Evolutionary conservation across 2,113 vertebrate genomes (phyloP).

Genomic region (Neotoma lepida): DNA sequence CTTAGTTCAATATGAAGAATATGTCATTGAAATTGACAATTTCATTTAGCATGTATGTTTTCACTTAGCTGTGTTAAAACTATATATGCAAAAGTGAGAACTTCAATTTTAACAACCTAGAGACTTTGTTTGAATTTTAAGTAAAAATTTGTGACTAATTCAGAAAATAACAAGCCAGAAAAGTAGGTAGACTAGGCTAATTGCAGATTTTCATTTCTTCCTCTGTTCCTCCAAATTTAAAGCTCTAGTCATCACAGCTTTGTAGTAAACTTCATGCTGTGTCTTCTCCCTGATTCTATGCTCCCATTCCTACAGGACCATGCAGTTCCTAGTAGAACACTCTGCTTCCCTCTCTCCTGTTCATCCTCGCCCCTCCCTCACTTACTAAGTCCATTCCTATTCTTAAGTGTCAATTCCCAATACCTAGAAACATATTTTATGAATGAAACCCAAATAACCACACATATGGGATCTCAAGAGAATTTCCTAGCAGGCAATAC

Average conservation of each 20-base stretch:
- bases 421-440: neutral
- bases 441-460: too few species aligned
- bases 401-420: neutral
- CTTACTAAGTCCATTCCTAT: neutral
- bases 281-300: neutral
- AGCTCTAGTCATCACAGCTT: neutral
- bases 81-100: neutral
- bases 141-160: constrained; percentile 50
- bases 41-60: neutral
- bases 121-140: constrained; percentile 1
- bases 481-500: neutral
- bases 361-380: fast-evolving
- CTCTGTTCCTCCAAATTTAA: neutral
- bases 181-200: neutral
- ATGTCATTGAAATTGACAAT: neutral
- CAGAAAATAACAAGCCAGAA: constrained; percentile 50
- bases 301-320: neutral
- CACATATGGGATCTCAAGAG: neutral
- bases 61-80: constrained; percentile 14
- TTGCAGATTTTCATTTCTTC: neutral
- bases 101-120: neutral
- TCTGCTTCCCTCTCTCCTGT: neutral
- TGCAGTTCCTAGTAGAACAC: neutral
- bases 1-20: neutral
- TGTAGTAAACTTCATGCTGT: neutral